Evolutionary conservation across 2,113 vertebrate species (phyloP).

Genomic region (Gambusia affinis): DNA sequence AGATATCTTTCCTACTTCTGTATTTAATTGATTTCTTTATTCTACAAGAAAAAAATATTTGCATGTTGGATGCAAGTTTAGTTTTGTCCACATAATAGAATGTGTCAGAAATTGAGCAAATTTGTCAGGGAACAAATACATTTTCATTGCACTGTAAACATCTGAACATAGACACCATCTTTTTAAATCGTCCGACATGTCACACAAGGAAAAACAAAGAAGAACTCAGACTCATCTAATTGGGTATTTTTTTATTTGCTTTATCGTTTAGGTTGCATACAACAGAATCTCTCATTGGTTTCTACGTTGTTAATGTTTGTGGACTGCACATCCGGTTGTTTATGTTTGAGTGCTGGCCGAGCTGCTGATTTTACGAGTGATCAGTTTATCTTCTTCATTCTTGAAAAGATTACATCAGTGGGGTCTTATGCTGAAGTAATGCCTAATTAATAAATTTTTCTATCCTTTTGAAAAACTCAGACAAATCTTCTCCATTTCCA

Average conservation of each 20-base stretch:
- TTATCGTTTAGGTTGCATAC: slow-evolving; percentile 77
- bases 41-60: neutral
- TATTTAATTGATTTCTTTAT: too few species aligned
- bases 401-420: slow-evolving; percentile 3
- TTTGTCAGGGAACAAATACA: neutral
- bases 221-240: slow-evolving; percentile 46
- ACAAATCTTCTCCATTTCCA: slow-evolving; percentile 46
- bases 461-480: slow-evolving; percentile 15
- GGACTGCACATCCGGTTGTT: slow-evolving; percentile 55
- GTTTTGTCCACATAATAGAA: neutral
- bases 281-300: slow-evolving; percentile 76
- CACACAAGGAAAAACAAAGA: slow-evolving; percentile 17
- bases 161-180: slow-evolving; percentile 5
- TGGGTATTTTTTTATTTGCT: slow-evolving; percentile 73
- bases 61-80: neutral
- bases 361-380: slow-evolving; percentile 37
- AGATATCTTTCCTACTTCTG: neutral
- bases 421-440: neutral
- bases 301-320: slow-evolving; percentile 74
- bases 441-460: neutral
- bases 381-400: slow-evolving; percentile 33
- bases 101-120: neutral
- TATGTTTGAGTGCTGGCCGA: slow-evolving; percentile 39
- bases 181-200: neutral
- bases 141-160: neutral